phyloP scores from a whole-genome alignment of 2,113 vertebrate species.

The Thunnus maccoyii region DNA sequence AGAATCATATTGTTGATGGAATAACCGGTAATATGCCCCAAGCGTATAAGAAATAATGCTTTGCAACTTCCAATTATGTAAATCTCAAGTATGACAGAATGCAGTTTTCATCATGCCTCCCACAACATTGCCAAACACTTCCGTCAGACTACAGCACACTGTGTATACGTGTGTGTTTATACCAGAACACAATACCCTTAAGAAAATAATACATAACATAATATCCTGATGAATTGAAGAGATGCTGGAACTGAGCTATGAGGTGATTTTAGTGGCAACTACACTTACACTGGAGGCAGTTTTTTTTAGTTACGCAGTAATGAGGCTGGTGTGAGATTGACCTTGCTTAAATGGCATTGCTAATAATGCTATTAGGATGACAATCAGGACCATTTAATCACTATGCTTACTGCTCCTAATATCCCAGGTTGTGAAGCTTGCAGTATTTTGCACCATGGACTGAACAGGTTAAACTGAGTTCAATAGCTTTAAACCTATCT shows the following conservation, averaged over 20 bases:
- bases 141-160: not conserved
- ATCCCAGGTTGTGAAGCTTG: conserved; percentile 26
- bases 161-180: not conserved
- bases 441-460: conserved; percentile 41
- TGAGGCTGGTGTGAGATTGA: conserved; percentile 72
- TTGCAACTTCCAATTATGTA: conserved; percentile 17
- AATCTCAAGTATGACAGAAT: not conserved
- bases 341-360: conserved; percentile 79
- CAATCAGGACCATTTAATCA: conserved; percentile 72
- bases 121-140: conserved; percentile 2
- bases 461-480: conserved; percentile 31
- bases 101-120: conserved; percentile 17
- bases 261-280: conserved; percentile 31
- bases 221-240: conserved; percentile 14
- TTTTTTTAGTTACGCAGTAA: conserved; percentile 57
- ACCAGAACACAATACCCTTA: not conserved
- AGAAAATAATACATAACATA: conserved; percentile 25
- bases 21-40: conserved; percentile 25
- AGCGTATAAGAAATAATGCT: conserved; percentile 27
- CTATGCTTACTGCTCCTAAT: conserved; percentile 52
- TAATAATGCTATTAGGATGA: conserved; percentile 73
- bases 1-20: conserved; percentile 24
- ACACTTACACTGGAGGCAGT: conserved; percentile 41
- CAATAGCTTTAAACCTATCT: not conserved
- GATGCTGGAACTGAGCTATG: conserved; percentile 28